Evolutionary conservation across 1,140 invertebrate species (phyloP).

Genomic region (Orius laevigatus): DNA sequence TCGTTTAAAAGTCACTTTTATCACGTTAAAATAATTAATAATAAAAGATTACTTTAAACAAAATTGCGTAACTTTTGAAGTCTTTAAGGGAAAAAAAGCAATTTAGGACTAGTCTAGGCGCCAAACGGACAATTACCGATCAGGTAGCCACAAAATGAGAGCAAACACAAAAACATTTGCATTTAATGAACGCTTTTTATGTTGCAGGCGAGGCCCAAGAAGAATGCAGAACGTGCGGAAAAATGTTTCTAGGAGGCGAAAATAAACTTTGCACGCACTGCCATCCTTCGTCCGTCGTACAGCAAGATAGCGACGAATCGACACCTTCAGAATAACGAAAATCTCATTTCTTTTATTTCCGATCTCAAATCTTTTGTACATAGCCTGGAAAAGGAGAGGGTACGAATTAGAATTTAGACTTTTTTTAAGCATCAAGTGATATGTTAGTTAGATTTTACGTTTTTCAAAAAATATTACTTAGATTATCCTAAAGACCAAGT

Average conservation of each 20-base stretch:
- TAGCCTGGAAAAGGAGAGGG: too few relatives aligned
- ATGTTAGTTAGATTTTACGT: too few relatives aligned
- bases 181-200: neutral
- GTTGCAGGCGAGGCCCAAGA: conserved; percentile 26
- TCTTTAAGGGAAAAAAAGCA: neutral
- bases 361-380: too few relatives aligned
- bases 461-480: too few relatives aligned
- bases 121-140: neutral
- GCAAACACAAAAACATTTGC: neutral
- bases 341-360: neutral
- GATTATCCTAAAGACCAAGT: too few relatives aligned
- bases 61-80: neutral
- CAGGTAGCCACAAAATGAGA: neutral
- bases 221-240: conserved; percentile 27
- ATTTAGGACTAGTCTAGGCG: neutral
- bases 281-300: neutral
- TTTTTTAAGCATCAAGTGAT: too few relatives aligned
- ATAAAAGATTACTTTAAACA: neutral
- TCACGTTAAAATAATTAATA: too few relatives aligned
- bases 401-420: too few relatives aligned
- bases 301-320: conserved; percentile 8
- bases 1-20: too few relatives aligned
- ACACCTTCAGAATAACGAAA: conserved; percentile 1
- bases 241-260: conserved; percentile 20
- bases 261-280: conserved; percentile 4